Conservation (phyloP, 1,140 invertebrate genomes). For the Drosophila arawakana region DNA sequence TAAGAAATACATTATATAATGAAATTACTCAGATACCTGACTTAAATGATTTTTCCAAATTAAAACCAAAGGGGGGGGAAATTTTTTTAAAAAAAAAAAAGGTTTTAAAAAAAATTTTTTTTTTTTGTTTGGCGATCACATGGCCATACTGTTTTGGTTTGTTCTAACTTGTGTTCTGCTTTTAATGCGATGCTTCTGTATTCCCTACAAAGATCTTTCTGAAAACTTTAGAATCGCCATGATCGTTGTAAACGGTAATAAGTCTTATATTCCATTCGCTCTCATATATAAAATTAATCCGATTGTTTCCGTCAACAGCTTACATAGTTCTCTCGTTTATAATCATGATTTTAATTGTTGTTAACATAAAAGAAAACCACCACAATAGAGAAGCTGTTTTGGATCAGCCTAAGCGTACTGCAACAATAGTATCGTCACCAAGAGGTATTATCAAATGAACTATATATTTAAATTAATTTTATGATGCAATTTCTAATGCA, state of each 20-base stretch:
- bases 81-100: too few species aligned
- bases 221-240: neutral
- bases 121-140: too few species aligned
- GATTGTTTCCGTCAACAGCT: neutral
- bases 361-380: neutral
- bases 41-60: neutral
- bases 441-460: too few species aligned
- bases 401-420: neutral
- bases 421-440: too few species aligned
- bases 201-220: neutral
- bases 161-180: neutral
- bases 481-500: too few species aligned
- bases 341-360: neutral
- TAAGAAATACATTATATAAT: neutral
- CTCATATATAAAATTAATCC: neutral
- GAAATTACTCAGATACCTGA: neutral
- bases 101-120: too few species aligned
- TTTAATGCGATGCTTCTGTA: neutral
- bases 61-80: too few species aligned
- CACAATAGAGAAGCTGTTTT: neutral
- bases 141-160: constrained; percentile 2
- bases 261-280: neutral
- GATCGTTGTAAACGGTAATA: neutral
- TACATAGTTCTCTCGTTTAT: neutral
- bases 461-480: too few species aligned